These are phyloP conservation scores for Drosophila punjabiensis DNA, from an alignment of 1,140 invertebrate species.

Conservation along the genomic window DNA sequence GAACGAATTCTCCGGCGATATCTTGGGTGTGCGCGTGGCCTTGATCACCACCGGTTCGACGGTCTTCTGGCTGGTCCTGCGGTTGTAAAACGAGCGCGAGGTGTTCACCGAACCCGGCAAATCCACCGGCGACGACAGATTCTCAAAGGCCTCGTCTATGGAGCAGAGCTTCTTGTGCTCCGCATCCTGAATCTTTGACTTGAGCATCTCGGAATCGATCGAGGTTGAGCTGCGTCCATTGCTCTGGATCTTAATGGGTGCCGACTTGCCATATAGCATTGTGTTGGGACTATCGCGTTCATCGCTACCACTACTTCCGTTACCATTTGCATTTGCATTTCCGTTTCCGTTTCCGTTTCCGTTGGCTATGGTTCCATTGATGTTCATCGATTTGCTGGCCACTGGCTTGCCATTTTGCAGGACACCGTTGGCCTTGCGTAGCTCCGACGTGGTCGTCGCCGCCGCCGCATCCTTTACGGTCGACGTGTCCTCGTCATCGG, in stretches of 20 bases:
- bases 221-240: conserved; percentile 71
- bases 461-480: conserved; percentile 24
- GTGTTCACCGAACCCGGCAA: conserved; percentile 77
- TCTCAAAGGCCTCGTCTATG: conserved; percentile 82
- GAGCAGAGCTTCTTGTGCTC: conserved; percentile 79
- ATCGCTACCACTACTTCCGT: conserved; percentile 26
- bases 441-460: conserved; percentile 14
- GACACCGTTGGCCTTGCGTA: conserved; percentile 55
- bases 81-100: conserved; percentile 66
- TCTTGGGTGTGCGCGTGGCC: conserved; percentile 80
- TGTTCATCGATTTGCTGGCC: conserved; percentile 70
- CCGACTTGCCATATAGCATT: conserved; percentile 80
- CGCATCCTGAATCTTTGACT: conserved; percentile 79
- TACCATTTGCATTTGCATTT: conserved; percentile 12
- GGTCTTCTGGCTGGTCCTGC: conserved; percentile 56
- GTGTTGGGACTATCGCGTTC: conserved; percentile 73
- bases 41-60: conserved; percentile 80
- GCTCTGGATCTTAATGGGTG: conserved; percentile 84
- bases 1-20: conserved; percentile 84
- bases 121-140: conserved; percentile 76
- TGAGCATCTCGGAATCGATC: conserved; percentile 80
- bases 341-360: conserved; percentile 27
- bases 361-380: conserved; percentile 46
- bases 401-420: conserved; percentile 59
- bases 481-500: conserved; percentile 61